A percentile compares a stretch with the other conserved stretches of the same genome.
Conservation (phyloP, 2,113 vertebrate species). For the Tauraco erythrolophus region DNA sequence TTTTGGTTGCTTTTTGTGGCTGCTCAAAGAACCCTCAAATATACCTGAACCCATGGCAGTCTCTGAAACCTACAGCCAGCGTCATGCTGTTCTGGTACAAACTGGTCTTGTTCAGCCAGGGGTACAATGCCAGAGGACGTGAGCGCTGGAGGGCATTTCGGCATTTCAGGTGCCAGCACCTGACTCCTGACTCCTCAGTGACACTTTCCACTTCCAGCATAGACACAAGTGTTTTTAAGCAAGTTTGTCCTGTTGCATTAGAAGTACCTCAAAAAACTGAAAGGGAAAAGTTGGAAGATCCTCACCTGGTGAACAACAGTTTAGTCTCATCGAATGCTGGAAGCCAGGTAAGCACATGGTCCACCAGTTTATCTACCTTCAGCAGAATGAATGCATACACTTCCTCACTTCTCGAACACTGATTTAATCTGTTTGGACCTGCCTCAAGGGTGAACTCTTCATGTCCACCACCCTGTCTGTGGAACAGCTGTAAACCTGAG, state of each 20-base stretch:
- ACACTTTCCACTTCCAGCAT: background rate
- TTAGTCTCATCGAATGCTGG: background rate
- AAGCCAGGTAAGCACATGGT: fast-evolving
- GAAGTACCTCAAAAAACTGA: background rate
- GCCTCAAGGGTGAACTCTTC: background rate
- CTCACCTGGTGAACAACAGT: fast-evolving
- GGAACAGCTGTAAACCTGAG: background rate
- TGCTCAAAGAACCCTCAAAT: background rate
- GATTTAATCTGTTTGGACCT: background rate
- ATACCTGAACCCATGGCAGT: fast-evolving
- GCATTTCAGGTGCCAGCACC: background rate
- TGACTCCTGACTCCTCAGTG: background rate
- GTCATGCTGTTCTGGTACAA: background rate
- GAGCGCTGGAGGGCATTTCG: background rate
- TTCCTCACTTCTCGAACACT: background rate
- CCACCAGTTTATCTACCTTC: background rate
- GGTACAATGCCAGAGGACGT: fast-evolving
- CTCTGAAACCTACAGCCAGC: background rate
- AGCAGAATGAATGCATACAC: background rate
- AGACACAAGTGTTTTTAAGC: background rate
- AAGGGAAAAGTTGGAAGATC: background rate
- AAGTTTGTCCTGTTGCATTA: background rate
- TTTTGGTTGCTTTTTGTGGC: background rate
- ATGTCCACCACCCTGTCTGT: background rate
- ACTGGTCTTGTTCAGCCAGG: background rate